Base-by-base conservation (phyloP, 1,140 invertebrate species). In the Bathynomus jamesi region DNA sequence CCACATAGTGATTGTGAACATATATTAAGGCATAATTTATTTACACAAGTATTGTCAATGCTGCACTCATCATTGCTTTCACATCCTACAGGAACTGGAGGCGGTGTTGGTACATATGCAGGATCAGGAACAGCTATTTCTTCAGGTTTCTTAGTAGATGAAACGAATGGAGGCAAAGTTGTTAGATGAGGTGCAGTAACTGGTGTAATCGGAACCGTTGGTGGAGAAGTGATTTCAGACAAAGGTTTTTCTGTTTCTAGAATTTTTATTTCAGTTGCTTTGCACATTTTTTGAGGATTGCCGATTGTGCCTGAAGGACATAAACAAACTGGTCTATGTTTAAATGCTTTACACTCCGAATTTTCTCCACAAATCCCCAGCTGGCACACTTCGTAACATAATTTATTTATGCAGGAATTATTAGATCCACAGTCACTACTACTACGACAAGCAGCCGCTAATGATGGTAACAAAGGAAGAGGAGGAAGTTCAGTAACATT, bases 11-110 rank as follows among this genome's bases (percentile, higher is more conserved):
- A 70, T 60, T 73, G 67, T 28, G 77, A 69, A 85, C 83, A 95
- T 1, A 92, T 91, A 83, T 92, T 92, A 0, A 89, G 81, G 79
- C 93, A 94, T 3, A 84, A 79, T 63, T 89, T 88, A 78, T 92
- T 91, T 7, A 87, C 83, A 79, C 93, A 95, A 28, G 87, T 86
- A 75, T 85, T 86, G 76, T 93, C 89, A 1, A 80, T 80, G 0
- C 86, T 81, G 80, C 93, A 95, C 61, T 95, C 92, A 27, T 87
- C 85, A 78, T 93, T 87, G 4, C 83, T 84, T 24, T 87, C 88
- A 80, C 93, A 95, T 82, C 92, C 91, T 0, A 75, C 27, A 32
- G 66, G 60, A 17, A 71, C 2, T 11, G 71, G 65, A 28, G 61
- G 32, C 7, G 70, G 31, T 21, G 66, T 53, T 91, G 70, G 87